These are phyloP conservation scores for Lucinisca nassula DNA, from an alignment of 2,888 invertebrate genomes.

Conservation along the genomic window DNA sequence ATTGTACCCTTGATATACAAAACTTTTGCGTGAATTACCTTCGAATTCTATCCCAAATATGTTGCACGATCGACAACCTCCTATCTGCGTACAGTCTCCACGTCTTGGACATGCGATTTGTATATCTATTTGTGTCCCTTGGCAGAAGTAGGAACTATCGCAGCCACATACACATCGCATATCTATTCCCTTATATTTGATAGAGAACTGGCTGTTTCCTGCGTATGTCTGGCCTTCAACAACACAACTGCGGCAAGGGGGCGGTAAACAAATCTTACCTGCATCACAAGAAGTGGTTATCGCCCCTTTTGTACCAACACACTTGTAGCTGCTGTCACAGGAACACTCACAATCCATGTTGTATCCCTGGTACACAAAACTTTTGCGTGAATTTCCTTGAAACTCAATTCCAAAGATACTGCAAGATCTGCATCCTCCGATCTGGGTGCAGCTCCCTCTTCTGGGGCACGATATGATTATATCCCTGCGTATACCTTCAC, in stretches of 20 bases:
- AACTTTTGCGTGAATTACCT: conserved; percentile 38
- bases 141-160: conserved; percentile 63
- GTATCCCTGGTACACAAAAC: conserved; percentile 62
- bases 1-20: conserved; percentile 61
- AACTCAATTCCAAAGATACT: conserved; percentile 52
- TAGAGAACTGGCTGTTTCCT: conserved; percentile 49
- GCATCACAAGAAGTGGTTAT: conserved; percentile 46
- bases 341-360: conserved; percentile 60
- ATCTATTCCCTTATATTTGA: conserved; percentile 35
- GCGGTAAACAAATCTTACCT: conserved; percentile 54
- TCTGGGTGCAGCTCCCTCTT: conserved; percentile 49
- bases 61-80: conserved; percentile 55
- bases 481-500: conserved; percentile 37
- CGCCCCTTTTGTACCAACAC: conserved; percentile 51
- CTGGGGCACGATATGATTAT: conserved; percentile 47
- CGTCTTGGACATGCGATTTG: conserved; percentile 49
- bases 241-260: conserved; percentile 43
- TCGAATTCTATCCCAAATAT: conserved; percentile 54
- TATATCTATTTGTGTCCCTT: conserved; percentile 33
- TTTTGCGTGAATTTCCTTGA: conserved; percentile 35
- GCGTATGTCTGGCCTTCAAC: conserved; percentile 55
- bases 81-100: conserved; percentile 53
- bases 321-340: conserved; percentile 61
- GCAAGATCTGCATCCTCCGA: conserved; percentile 59
- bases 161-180: conserved; percentile 65